Evolutionary conservation across 2,113 vertebrate genomes (phyloP), one percentile per base, ranked within the genome.

Genomic region (Alaudala cheleensis): DNA sequence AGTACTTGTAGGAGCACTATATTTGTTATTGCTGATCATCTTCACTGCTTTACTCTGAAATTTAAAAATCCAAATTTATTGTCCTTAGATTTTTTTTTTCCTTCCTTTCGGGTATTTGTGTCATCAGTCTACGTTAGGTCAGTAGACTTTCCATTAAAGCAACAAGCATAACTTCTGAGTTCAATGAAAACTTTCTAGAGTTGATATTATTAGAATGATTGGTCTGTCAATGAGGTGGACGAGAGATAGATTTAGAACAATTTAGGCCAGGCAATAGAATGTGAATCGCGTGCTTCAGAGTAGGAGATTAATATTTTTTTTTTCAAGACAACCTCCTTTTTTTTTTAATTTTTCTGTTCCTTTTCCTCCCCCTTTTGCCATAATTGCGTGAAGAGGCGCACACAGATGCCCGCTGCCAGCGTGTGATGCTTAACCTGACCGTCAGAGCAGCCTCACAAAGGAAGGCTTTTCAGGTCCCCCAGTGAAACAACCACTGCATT

Each of bases 401-500:
- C 94, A 95, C 96, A 97, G 97, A 97, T 97, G 97, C 96, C 86
- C 91, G 97, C 97, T 97, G 97, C 97, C 97, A 97, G 95, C 94
- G 96, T 53, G 96, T 97, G 93, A 97, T 94, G 17, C 96, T 98
- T 97, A 98, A 97, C 96, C 97, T 96, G 97, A 97, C 98, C 97
- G 81, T 97, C 98, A 93, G 67, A 96, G 88, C 94, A 95, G 97
- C 96, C 94, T 96, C 97, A 98, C 98, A 98, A 98, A 98, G 92
- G 98, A 95, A 78, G 73, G 97, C 98, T 97, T 98, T 98, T 98
- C 98, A 98, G 98, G 97, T 97, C 97, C 97, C 98, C 93, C 95
- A 95, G 97, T 92, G 97, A 97, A 98, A 97, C 97, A 97, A 98
- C 98, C 97, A 96, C 98, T 97, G 98, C 97, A 96, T 98, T 98